phyloP scores from a whole-genome alignment of 2,888 invertebrate species.

The Coenonympha arcania region DNA sequence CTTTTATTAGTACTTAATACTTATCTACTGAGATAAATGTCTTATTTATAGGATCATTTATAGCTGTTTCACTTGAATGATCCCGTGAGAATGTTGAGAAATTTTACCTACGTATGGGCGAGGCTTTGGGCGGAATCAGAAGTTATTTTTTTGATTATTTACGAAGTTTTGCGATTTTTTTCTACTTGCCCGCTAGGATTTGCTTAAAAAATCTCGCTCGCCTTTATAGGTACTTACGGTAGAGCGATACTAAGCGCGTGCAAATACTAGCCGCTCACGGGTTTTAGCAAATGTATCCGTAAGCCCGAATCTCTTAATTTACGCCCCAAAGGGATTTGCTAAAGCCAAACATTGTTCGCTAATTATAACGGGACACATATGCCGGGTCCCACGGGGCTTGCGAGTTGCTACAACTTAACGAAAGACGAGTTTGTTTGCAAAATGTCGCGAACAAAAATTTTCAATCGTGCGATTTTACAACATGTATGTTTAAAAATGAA shows the following conservation, averaged over 20 bases:
- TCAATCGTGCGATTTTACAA: background rate
- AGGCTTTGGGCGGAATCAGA: too few species aligned
- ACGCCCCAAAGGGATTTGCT: conserved; percentile 72
- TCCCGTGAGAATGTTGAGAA: too few species aligned
- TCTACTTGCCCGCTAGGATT: too few species aligned
- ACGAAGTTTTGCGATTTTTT: too few species aligned
- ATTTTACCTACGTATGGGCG: too few species aligned
- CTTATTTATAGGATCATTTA: too few species aligned
- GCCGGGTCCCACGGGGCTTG: conserved; percentile 67
- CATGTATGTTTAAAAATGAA: too few species aligned
- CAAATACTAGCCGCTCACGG: conserved; percentile 35
- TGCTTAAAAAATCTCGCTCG: background rate
- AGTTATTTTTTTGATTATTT: too few species aligned
- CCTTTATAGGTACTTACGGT: background rate
- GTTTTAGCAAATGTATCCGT: conserved; percentile 62
- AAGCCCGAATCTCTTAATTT: conserved; percentile 73
- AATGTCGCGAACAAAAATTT: conserved; percentile 23
- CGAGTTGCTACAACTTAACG: conserved; percentile 56
- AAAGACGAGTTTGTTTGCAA: conserved; percentile 38
- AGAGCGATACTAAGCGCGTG: conserved; percentile 6
- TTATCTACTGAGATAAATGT: too few species aligned
- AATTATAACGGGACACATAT: conserved; percentile 72
- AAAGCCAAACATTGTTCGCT: conserved; percentile 75
- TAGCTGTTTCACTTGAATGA: too few species aligned
- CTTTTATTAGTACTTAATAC: too few species aligned